A percentile compares a stretch with the other conserved stretches of the same genome.
Evolutionary conservation across 2,888 invertebrate species (phyloP).

Genomic region (Chironomus tentans): DNA sequence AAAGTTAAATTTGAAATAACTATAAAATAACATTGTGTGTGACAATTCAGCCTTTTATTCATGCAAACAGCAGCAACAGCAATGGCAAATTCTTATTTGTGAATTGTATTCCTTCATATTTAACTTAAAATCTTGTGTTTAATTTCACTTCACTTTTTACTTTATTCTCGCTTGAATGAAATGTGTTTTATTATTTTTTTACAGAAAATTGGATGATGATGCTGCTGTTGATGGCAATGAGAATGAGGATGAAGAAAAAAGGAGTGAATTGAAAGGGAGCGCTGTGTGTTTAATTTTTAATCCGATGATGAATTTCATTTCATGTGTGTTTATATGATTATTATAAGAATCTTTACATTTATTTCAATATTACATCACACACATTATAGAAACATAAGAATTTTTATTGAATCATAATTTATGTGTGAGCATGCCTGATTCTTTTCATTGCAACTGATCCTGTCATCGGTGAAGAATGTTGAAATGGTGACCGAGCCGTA

Average conservation of each 20-base stretch:
- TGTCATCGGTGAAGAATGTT: not conserved
- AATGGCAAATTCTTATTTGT: too few relatives aligned
- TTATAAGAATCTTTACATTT: not conserved
- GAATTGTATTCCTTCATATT: too few relatives aligned
- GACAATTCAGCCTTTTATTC: not conserved
- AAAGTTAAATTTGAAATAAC: constrained; percentile 2
- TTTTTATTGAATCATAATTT: constrained; percentile 14
- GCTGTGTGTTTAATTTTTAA: not conserved
- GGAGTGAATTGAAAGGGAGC: not conserved
- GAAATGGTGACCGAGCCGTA: not conserved
- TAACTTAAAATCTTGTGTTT: constrained; percentile 5
- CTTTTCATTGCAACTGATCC: not conserved
- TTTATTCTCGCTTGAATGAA: too few relatives aligned
- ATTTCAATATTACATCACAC: not conserved
- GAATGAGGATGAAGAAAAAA: not conserved
- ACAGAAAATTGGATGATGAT: not conserved
- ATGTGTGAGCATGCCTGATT: constrained; percentile 11
- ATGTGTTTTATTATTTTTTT: too few relatives aligned
- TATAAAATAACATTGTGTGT: constrained; percentile 1
- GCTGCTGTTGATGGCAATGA: not conserved
- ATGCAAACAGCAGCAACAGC: too few relatives aligned
- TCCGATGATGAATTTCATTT: constrained; percentile 22
- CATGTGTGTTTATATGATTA: constrained; percentile 3
- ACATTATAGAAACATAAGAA: not conserved
- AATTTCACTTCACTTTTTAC: not conserved